Evolutionary conservation across 2,888 invertebrate genomes (phyloP).

Genomic region (Pollenia amentaria): DNA sequence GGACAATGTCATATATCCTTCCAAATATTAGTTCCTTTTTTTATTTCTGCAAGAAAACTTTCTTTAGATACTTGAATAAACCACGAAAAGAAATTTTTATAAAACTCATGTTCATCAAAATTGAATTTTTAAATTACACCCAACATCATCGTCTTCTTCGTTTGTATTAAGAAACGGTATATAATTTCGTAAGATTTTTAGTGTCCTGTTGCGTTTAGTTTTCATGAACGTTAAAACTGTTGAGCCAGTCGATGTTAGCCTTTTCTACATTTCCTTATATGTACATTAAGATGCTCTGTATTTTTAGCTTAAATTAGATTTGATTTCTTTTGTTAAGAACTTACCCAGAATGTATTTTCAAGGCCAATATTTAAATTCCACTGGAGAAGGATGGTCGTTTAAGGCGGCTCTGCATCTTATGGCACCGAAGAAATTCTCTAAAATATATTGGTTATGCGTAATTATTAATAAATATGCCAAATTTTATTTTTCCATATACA

Average conservation of each 20-base stretch:
- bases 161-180: too few species aligned
- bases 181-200: too few species aligned
- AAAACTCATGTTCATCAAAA: too few species aligned
- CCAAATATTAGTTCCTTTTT: too few species aligned
- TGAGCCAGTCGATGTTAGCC: not conserved
- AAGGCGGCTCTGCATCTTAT: not conserved
- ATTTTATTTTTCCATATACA: not conserved
- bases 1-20: too few species aligned
- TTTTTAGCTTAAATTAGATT: not conserved
- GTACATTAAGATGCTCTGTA: not conserved
- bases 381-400: constrained; percentile 2
- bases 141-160: too few species aligned
- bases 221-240: not conserved
- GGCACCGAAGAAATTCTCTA: not conserved
- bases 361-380: not conserved
- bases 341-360: not conserved
- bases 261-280: not conserved
- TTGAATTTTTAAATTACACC: too few species aligned
- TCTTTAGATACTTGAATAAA: too few species aligned
- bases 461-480: not conserved
- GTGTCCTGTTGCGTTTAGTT: too few species aligned
- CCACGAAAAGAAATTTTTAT: too few species aligned
- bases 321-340: too few species aligned
- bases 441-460: not conserved
- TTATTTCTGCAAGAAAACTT: too few species aligned